phyloP scores from a whole-genome alignment of 1,140 invertebrate species.

The Sipha flava region DNA sequence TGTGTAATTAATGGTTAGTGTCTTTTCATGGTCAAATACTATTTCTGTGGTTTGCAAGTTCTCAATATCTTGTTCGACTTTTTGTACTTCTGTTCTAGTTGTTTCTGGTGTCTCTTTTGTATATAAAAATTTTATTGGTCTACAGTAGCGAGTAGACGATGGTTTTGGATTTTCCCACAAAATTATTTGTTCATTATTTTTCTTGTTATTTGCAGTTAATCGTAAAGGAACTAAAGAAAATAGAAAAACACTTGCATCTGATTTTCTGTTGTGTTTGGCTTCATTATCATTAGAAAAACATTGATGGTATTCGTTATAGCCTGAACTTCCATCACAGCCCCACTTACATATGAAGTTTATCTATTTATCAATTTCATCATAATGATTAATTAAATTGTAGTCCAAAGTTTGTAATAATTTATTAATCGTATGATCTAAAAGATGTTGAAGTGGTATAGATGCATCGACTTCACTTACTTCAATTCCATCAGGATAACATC shows the following conservation, averaged over 20 bases:
- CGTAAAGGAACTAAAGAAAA: conserved; percentile 35
- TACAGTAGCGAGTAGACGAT: conserved; percentile 42
- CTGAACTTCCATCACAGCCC: conserved; percentile 42
- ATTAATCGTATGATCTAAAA: background rate
- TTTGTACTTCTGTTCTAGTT: conserved; percentile 37
- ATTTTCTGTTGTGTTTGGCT: background rate
- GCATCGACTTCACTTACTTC: background rate
- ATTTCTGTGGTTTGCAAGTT: background rate
- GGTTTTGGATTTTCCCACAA: conserved; percentile 42
- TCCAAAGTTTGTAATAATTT: background rate
- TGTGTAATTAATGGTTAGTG: conserved; percentile 36
- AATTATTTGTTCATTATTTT: too few species aligned
- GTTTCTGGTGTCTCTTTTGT: conserved; percentile 38
- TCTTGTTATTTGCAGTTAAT: background rate
- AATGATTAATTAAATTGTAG: background rate
- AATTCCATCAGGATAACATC: background rate
- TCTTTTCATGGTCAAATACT: background rate
- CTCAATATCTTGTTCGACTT: background rate
- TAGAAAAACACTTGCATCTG: conserved; percentile 38
- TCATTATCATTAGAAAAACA: conserved; percentile 34
- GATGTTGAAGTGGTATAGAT: background rate
- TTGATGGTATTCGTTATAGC: conserved; percentile 40
- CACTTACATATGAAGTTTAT: conserved; percentile 37
- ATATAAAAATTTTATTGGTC: conserved; percentile 40
- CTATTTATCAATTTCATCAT: background rate